Percentiles rank a stretch among this genome's conserved stretches.
These are phyloP conservation scores for Grallaria varia DNA, from an alignment of 2,113 vertebrate genomes.

Conservation along the genomic window DNA sequence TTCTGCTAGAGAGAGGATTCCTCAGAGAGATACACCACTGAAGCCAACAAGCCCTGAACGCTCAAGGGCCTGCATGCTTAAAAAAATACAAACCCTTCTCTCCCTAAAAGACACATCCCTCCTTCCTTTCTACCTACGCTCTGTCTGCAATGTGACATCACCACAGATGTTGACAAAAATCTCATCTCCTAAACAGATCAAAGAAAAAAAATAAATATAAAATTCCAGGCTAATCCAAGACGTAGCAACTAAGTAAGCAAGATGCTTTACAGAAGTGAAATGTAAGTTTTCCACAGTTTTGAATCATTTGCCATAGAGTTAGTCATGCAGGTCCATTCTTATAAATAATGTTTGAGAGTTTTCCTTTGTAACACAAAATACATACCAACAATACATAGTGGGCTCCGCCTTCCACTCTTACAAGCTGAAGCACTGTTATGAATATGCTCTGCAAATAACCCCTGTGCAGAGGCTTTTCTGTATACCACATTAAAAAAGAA, in stretches of 20 bases:
- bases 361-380: not conserved
- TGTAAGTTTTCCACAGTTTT: not conserved
- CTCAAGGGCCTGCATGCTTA: not conserved
- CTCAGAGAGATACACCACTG: not conserved
- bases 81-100: not conserved
- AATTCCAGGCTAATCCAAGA: not conserved
- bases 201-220: not conserved
- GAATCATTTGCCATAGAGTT: not conserved
- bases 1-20: not conserved
- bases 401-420: not conserved
- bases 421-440: not conserved
- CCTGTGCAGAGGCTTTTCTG: not conserved
- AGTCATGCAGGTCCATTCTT: not conserved
- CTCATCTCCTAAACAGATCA: not conserved
- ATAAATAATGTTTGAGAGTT: not conserved
- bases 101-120: not conserved
- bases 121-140: not conserved
- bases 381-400: not conserved
- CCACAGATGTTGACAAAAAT: not conserved
- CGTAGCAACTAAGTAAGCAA: not conserved
- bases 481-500: not conserved
- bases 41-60: not conserved
- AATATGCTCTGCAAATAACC: not conserved
- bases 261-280: not conserved
- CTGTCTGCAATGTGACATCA: not conserved